Conservation (phyloP, 92 coral and sea anemone species). For the Umimayanthus chanpuru region DNA sequence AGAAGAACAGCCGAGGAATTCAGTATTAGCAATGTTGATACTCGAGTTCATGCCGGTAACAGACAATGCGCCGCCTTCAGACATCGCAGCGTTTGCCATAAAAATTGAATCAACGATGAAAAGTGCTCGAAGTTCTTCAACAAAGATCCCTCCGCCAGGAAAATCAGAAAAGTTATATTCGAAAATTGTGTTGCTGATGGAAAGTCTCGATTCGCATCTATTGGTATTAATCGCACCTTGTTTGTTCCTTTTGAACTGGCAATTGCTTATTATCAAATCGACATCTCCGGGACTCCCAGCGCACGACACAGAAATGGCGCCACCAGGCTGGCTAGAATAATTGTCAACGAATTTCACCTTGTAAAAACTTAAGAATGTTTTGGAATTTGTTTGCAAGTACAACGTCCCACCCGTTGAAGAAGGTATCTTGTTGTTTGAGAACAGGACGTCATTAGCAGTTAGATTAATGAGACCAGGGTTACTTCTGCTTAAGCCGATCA, state of each 20-base stretch:
- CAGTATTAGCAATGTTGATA: slow-evolving; percentile 14
- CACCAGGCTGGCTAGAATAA: not conserved
- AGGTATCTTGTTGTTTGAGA: slow-evolving; percentile 14
- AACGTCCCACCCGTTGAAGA: slow-evolving; percentile 23
- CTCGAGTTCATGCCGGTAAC: not conserved
- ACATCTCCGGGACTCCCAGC: not conserved
- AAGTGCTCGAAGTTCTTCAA: not conserved
- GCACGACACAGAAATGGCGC: not conserved
- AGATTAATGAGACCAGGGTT: slow-evolving; percentile 14
- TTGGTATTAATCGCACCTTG: not conserved
- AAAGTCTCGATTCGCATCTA: not conserved
- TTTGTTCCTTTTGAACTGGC: slow-evolving; percentile 15
- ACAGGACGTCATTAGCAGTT: slow-evolving; percentile 15
- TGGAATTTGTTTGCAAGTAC: not conserved
- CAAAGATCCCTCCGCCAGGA: slow-evolving; percentile 11
- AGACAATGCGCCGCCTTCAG: slow-evolving; percentile 16
- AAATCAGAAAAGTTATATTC: not conserved
- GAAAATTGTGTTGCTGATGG: not conserved
- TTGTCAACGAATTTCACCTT: slow-evolving; percentile 1
- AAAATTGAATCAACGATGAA: slow-evolving; percentile 15
- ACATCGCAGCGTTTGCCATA: slow-evolving; percentile 2
- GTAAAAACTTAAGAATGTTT: not conserved
- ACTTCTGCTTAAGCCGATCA: not conserved
- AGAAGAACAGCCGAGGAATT: slow-evolving; percentile 28
- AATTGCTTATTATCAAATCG: not conserved